Conservation (phyloP, 2,888 invertebrate species). For the Diarsia brunnea region DNA sequence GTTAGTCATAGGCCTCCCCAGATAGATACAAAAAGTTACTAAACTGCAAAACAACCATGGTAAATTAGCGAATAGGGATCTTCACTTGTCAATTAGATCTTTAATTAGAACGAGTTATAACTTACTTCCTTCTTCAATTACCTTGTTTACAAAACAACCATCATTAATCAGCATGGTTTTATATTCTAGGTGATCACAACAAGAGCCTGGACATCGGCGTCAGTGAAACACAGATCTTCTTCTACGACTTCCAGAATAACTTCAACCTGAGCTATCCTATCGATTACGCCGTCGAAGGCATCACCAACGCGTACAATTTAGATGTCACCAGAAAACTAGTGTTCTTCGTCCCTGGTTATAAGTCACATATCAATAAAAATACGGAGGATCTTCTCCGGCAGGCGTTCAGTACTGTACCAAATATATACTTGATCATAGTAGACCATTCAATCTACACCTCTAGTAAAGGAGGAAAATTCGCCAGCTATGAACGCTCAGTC, state of each 20-base stretch:
- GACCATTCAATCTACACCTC: conserved; percentile 86
- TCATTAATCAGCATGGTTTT: not conserved
- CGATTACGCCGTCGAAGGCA: conserved; percentile 76
- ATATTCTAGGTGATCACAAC: conserved; percentile 83
- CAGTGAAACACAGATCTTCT: conserved; percentile 79
- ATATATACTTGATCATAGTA: conserved; percentile 83
- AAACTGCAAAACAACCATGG: not conserved
- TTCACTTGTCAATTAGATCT: not conserved
- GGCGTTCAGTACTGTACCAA: conserved; percentile 81
- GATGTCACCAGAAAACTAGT: conserved; percentile 81
- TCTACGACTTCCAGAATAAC: conserved; percentile 87
- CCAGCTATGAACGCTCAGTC: conserved; percentile 85
- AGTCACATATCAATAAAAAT: conserved; percentile 82
- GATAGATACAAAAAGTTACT: not conserved
- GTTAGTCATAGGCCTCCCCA: not conserved
- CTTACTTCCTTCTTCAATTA: not conserved
- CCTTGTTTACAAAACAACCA: not conserved
- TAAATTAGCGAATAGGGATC: too few relatives aligned
- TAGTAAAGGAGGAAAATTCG: conserved; percentile 77
- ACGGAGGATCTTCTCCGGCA: conserved; percentile 82
- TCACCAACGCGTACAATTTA: conserved; percentile 79
- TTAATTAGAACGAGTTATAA: not conserved
- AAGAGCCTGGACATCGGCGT: conserved; percentile 78
- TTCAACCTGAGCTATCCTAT: conserved; percentile 80
- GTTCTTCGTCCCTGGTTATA: conserved; percentile 87